Evolutionary conservation across 92 coral and sea anemone species (phyloP).

Genomic region (Epizoanthus fatuus): DNA sequence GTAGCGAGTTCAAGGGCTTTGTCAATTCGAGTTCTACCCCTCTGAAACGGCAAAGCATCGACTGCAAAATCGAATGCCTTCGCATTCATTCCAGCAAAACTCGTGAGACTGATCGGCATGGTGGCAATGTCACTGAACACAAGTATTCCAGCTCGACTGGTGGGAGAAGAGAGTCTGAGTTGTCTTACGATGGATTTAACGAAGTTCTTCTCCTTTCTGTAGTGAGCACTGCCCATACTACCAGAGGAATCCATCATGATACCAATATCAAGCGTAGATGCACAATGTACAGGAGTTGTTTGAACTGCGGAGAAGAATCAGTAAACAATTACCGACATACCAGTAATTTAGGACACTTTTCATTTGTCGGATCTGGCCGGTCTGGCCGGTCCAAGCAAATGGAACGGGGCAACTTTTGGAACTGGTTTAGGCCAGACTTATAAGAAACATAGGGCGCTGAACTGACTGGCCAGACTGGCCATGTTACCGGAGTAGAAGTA

Average conservation of each 20-base stretch:
- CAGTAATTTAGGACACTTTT: background rate
- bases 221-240: constrained; percentile 80
- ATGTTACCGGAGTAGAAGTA: too few species aligned
- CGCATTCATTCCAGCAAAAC: constrained; percentile 64
- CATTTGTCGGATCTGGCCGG: too few species aligned
- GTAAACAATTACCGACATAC: background rate
- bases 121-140: constrained; percentile 93
- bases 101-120: constrained; percentile 77
- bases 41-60: constrained; percentile 80
- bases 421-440: too few species aligned
- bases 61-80: constrained; percentile 73
- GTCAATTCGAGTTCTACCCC: constrained; percentile 91
- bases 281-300: constrained; percentile 75
- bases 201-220: constrained; percentile 82
- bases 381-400: too few species aligned
- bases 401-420: too few species aligned
- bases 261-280: constrained; percentile 85
- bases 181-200: constrained; percentile 85
- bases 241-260: constrained; percentile 93
- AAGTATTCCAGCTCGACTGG: constrained; percentile 91
- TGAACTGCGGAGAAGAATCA: constrained; percentile 48
- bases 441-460: too few species aligned
- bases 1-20: constrained; percentile 81
- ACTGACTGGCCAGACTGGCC: too few species aligned
- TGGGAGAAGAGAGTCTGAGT: constrained; percentile 82